phyloP scores from a whole-genome alignment of 2,797 vertebrate species.

The Buceros bicornis region DNA sequence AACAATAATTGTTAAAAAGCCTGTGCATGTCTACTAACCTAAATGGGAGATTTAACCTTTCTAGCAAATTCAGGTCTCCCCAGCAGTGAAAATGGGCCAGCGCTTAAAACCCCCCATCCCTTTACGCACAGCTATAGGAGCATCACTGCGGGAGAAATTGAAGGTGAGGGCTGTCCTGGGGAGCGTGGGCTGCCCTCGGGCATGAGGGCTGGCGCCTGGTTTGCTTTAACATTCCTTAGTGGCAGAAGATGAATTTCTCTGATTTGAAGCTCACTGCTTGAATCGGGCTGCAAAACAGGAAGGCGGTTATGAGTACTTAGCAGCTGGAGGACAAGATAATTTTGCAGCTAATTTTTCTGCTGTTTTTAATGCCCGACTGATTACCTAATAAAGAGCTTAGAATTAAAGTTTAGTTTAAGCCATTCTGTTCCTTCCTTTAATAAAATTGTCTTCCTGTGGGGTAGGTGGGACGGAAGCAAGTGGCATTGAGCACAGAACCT shows the following conservation, averaged over 20 bases:
- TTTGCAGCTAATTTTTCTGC: constrained; percentile 35
- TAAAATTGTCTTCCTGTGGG: constrained; percentile 11
- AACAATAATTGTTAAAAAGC: not conserved
- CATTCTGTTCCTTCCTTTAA: not conserved
- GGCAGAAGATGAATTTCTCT: not conserved
- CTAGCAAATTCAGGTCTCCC: not conserved
- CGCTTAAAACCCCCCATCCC: not conserved
- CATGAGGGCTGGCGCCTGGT: not conserved
- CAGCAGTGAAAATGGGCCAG: not conserved
- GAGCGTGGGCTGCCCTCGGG: not conserved
- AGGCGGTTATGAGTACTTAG: not conserved
- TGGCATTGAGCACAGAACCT: not conserved
- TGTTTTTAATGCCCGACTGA: not conserved
- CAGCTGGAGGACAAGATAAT: constrained; percentile 29
- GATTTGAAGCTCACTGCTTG: not conserved
- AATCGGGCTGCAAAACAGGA: not conserved
- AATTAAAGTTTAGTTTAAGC: constrained; percentile 1
- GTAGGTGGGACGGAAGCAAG: not conserved
- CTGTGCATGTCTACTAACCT: not conserved
- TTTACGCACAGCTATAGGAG: accelerated
- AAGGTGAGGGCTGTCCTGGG: not conserved
- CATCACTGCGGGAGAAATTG: accelerated
- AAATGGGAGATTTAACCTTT: not conserved
- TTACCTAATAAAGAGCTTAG: constrained; percentile 3
- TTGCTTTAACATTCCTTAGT: not conserved